phyloP scores from a whole-genome alignment of 2,797 vertebrate species.

The Hybognathus amarus region DNA sequence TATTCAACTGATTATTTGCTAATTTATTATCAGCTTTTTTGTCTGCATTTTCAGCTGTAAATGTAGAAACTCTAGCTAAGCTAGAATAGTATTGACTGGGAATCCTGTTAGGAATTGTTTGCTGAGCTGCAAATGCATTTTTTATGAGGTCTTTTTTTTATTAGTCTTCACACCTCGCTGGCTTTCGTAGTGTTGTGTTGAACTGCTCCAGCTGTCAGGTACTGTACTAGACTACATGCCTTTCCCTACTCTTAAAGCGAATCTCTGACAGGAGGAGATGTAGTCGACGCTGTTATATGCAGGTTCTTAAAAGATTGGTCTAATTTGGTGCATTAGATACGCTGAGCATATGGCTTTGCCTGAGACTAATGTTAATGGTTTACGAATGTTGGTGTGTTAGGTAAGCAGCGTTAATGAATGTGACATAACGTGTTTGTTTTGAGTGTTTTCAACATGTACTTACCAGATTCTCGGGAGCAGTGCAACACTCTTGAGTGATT shows the following conservation, averaged over 20 bases:
- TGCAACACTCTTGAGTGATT: slow-evolving; percentile 33
- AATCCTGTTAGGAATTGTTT: not conserved
- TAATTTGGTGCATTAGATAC: not conserved
- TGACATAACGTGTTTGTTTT: slow-evolving; percentile 20
- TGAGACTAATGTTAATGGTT: not conserved
- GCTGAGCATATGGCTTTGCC: not conserved
- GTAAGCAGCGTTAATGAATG: not conserved
- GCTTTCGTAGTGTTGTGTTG: not conserved
- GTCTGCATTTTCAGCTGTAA: not conserved
- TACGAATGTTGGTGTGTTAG: not conserved
- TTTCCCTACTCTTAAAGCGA: not conserved
- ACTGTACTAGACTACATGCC: not conserved
- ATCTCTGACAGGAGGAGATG: not conserved
- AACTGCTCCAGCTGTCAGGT: not conserved
- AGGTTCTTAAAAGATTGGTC: not conserved
- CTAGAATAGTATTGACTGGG: not conserved
- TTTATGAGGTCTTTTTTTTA: slow-evolving; percentile 14
- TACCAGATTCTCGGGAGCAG: slow-evolving; percentile 9
- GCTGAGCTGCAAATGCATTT: not conserved
- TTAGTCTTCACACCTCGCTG: not conserved
- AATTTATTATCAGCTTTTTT: not conserved
- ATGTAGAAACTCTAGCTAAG: not conserved
- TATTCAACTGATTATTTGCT: not conserved
- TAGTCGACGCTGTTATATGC: not conserved
- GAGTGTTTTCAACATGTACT: slow-evolving; percentile 1